A percentile compares a stretch with the other conserved stretches of the same genome.
These are phyloP conservation scores for Mesocentrotus franciscanus DNA, from an alignment of 53 echinoderm and acorn worm species.

Conservation along the genomic window DNA sequence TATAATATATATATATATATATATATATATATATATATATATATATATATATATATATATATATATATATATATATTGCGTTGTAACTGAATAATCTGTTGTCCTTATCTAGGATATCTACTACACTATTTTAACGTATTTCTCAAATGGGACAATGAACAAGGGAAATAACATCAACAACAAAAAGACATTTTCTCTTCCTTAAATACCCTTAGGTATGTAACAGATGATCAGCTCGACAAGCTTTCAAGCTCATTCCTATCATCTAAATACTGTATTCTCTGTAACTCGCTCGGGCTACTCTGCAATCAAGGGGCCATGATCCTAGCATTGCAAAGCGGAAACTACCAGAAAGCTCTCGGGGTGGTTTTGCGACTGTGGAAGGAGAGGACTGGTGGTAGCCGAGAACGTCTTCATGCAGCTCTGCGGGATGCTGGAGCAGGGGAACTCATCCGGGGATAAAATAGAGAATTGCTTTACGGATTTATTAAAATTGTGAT, in stretches of 20 bases:
- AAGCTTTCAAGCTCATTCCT: not conserved
- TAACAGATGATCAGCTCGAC: conserved; percentile 26
- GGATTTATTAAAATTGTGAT: no score
- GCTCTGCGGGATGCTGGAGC: conserved; percentile 32
- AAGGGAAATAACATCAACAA: not conserved
- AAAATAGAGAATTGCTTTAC: not conserved
- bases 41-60: no score
- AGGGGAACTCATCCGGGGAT: not conserved
- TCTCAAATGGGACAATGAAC: no score
- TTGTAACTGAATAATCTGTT: no score
- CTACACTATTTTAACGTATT: no score
- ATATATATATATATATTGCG: no score
- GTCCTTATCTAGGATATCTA: no score
- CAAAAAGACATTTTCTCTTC: not conserved
- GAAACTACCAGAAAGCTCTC: conserved; percentile 19
- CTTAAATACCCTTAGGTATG: not conserved
- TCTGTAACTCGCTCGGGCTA: conserved; percentile 10
- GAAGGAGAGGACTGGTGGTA: conserved; percentile 33
- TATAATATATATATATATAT: no score
- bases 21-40: no score
- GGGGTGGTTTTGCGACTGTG: not conserved
- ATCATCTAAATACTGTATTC: not conserved
- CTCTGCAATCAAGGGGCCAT: conserved; percentile 11
- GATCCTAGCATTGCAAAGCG: not conserved
- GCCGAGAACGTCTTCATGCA: not conserved